These are phyloP conservation scores for Henricia sp. DNA, from an alignment of 53 echinoderm and acorn worm genomes.

Conservation along the genomic window DNA sequence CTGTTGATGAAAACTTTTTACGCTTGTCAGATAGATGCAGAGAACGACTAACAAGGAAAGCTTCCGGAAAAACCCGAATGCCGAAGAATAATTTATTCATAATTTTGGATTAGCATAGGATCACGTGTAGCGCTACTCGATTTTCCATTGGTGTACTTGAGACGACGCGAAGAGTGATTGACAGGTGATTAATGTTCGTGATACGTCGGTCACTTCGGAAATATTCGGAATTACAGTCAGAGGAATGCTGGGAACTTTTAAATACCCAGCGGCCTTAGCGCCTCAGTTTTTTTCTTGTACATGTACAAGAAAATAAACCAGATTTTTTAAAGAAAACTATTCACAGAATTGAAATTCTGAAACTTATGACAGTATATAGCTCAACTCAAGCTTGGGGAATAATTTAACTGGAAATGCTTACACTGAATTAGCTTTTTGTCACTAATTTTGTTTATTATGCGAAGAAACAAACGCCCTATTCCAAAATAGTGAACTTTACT, in stretches of 20 bases:
- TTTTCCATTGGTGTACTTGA: constrained; percentile 43
- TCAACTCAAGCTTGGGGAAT: too few species aligned
- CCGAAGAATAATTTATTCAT: constrained; percentile 91
- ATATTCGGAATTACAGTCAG: constrained; percentile 74
- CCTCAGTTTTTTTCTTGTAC: constrained; percentile 45
- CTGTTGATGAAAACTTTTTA: constrained; percentile 99
- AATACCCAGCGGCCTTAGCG: constrained; percentile 99
- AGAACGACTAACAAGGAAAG: constrained; percentile 93
- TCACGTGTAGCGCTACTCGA: constrained; percentile 36
- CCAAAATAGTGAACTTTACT: too few species aligned
- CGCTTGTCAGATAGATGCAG: constrained; percentile 99
- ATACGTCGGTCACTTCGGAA: constrained; percentile 70
- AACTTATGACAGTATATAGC: too few species aligned
- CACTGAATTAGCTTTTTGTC: too few species aligned
- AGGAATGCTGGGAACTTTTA: constrained; percentile 98
- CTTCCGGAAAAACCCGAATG: constrained; percentile 94
- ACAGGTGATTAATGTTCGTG: constrained; percentile 76
- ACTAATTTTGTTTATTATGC: too few species aligned
- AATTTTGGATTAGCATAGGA: constrained; percentile 82
- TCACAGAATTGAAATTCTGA: too few species aligned
- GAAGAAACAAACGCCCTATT: too few species aligned
- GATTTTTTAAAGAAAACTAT: too few species aligned
- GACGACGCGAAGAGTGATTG: constrained; percentile 63
- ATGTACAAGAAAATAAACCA: too few species aligned
- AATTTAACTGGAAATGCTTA: too few species aligned